Base-by-base conservation (phyloP, 1,140 invertebrate genomes). In the Diploscapter pachys region DNA sequence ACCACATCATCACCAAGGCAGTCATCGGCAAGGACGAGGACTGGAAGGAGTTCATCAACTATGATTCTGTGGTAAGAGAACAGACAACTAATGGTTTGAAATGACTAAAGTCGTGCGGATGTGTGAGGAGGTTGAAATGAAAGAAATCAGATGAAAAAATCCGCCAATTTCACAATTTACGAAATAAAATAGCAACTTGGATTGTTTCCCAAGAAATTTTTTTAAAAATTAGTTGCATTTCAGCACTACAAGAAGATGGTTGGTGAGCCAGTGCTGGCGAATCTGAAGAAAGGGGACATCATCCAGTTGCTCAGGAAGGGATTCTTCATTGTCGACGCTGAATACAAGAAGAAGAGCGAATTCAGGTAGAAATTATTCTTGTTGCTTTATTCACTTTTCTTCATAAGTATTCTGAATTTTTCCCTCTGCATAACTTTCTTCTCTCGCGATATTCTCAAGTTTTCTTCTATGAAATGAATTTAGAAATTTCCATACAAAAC, bases 1-100 rank as follows among this genome's bases (percentile, higher is more conserved):
- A 98, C 82, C 93, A 99, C 85, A 92, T 99, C 68, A 96, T 99
- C 78, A 92, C 89, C 31, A 99, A 98, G 86, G 89, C 31, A 99
- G 98, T 98, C 49, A 87, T 99, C 0, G 93, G 90, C 4, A 97
- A 96, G 86, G 95, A 98, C 85, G 96, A 98, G 81, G 94, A 99
- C 87, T 99, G 98, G 86, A 98, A 98, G 83, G 86, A 93, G 76
- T 98, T 90, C 85, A 90, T 98, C 82, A 92, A 92, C 72, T 91
- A 92, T 80, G 88, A 94, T 81, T 95, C 94, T 2, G 91, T 92
- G 88, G 57, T 59, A 59, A 59, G 57, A 31, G 57, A 31, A 31
- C 31, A 31, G 31, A 31, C 31, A 31, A 31, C 31, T 31, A 31
- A 31, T 31, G 31, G 31, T 31, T 31, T 31, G 31, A 31, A 31